Evolutionary conservation across 2,888 invertebrate genomes (phyloP).

Genomic region (Cosmia trapezina): DNA sequence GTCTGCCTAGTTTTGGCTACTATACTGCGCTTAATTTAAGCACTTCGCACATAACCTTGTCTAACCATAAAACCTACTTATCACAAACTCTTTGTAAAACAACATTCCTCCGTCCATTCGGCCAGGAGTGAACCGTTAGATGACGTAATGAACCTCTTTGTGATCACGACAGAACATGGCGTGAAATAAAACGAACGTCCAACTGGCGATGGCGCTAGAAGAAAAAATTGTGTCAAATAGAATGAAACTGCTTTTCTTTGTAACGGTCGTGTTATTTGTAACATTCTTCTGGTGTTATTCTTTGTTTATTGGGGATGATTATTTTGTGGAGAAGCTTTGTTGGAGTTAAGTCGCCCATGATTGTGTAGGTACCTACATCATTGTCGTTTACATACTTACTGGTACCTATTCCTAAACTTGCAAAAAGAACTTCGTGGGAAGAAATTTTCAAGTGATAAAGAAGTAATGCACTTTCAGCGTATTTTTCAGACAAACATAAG

Average conservation of each 20-base stretch:
- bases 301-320: background rate
- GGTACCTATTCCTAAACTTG: too few relatives aligned
- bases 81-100: background rate
- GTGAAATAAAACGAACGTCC: conserved; percentile 25
- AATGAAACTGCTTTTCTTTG: conserved; percentile 32
- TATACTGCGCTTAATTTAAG: too few relatives aligned
- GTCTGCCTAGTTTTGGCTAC: too few relatives aligned
- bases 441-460: too few relatives aligned
- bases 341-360: background rate
- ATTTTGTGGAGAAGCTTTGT: conserved; percentile 9
- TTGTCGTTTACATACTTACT: too few relatives aligned
- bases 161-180: conserved; percentile 40
- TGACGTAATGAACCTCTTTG: conserved; percentile 65
- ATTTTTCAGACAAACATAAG: too few relatives aligned
- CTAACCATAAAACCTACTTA: background rate
- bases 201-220: conserved; percentile 5
- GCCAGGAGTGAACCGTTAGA: conserved; percentile 38
- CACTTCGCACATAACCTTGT: too few relatives aligned
- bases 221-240: conserved; percentile 25
- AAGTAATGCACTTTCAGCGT: too few relatives aligned
- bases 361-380: background rate
- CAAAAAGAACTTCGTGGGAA: too few relatives aligned
- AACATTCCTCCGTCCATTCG: conserved; percentile 18
- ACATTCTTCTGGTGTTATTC: background rate
- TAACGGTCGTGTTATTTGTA: conserved; percentile 29